phyloP scores from a whole-genome alignment of 2,888 invertebrate species.

The Gnatocerus cornutus region DNA sequence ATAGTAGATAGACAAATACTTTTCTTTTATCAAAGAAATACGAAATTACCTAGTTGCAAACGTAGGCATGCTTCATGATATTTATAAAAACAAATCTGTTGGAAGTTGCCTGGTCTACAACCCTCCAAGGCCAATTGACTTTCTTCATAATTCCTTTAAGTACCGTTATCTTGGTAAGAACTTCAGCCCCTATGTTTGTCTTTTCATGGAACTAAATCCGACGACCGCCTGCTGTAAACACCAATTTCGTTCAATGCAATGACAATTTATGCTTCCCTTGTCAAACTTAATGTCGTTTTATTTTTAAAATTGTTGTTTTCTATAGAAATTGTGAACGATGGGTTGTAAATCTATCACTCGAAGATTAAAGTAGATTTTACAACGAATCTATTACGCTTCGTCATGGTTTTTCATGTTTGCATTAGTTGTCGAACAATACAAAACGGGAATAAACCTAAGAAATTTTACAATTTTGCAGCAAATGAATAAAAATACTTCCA shows the following conservation, averaged over 20 bases:
- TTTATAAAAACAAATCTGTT: too few species aligned
- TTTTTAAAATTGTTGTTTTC: constrained; percentile 44
- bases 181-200: constrained; percentile 29
- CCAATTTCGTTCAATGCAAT: constrained; percentile 38
- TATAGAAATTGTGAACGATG: constrained; percentile 42
- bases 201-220: constrained; percentile 33
- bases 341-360: constrained; percentile 49
- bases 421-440: too few species aligned
- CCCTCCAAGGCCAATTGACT: constrained; percentile 31
- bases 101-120: neutral
- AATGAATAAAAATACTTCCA: neutral
- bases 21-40: too few species aligned
- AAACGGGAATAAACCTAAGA: too few species aligned
- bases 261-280: constrained; percentile 46
- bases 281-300: constrained; percentile 38
- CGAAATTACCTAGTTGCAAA: too few species aligned
- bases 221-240: constrained; percentile 38
- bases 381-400: constrained; percentile 34
- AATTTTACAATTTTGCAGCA: too few species aligned
- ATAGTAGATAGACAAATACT: too few species aligned
- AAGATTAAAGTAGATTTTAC: constrained; percentile 43
- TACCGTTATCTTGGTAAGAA: constrained; percentile 27
- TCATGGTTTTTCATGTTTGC: too few species aligned
- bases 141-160: constrained; percentile 21
- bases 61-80: too few species aligned